phyloP scores from a whole-genome alignment of 2,113 vertebrate species.

The Fregata magnificens region DNA sequence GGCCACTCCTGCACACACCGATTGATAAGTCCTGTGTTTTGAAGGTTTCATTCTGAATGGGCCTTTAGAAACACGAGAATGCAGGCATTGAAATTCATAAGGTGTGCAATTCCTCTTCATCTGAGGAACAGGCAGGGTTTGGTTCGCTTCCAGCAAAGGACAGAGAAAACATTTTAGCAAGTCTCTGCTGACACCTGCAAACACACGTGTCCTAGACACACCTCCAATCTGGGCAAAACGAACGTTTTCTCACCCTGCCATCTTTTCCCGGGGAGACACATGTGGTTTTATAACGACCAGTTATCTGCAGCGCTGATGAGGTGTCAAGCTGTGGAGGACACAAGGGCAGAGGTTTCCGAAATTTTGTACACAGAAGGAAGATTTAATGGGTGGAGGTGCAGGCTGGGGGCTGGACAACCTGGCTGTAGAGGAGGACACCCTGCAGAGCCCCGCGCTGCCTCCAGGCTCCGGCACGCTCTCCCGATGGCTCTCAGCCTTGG shows the following conservation, averaged over 20 bases:
- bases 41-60: not conserved
- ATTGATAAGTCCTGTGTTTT: not conserved
- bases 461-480: not conserved
- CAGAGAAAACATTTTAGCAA: not conserved
- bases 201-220: accelerated
- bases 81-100: not conserved
- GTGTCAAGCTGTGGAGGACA: not conserved
- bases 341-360: not conserved
- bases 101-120: not conserved
- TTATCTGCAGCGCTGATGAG: not conserved
- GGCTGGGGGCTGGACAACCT: not conserved
- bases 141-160: not conserved
- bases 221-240: not conserved
- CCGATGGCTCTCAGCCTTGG: not conserved
- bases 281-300: not conserved
- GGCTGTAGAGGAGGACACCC: not conserved
- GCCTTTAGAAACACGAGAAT: not conserved
- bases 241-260: not conserved
- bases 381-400: not conserved
- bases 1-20: not conserved
- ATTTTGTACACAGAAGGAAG: not conserved
- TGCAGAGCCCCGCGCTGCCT: not conserved
- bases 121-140: not conserved
- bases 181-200: not conserved
- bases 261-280: not conserved